Evolutionary conservation across 2,113 vertebrate species (phyloP).

Genomic region (Lamprotornis superbus): DNA sequence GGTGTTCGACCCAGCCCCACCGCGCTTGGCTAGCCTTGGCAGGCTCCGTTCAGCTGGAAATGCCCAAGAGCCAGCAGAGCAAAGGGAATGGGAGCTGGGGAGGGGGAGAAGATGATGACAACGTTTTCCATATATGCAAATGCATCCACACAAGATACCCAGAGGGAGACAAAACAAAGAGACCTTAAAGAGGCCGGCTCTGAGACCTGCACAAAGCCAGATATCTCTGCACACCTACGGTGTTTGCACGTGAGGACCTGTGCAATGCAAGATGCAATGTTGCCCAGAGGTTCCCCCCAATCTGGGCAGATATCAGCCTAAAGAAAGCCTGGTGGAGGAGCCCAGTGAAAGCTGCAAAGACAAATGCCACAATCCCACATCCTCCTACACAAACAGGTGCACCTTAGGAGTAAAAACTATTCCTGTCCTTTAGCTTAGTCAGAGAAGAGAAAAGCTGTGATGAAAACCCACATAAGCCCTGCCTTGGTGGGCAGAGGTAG

Average conservation of each 20-base stretch:
- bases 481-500: background rate
- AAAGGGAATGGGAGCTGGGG: background rate
- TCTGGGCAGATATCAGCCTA: background rate
- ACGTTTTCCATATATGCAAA: slow-evolving; percentile 64
- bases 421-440: slow-evolving; percentile 43
- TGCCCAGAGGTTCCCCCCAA: background rate
- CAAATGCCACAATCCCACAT: slow-evolving; percentile 55
- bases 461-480: background rate
- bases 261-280: accelerated
- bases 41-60: slow-evolving; percentile 29
- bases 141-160: slow-evolving; percentile 30
- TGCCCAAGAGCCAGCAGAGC: slow-evolving; percentile 15
- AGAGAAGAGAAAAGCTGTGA: slow-evolving; percentile 24
- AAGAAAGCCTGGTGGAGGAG: background rate
- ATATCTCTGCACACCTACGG: background rate
- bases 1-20: background rate
- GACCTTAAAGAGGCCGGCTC: slow-evolving; percentile 30
- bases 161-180: slow-evolving; percentile 67
- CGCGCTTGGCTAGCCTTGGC: slow-evolving; percentile 32
- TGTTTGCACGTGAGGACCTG: background rate
- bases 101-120: slow-evolving; percentile 51
- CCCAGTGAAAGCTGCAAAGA: slow-evolving; percentile 17
- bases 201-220: slow-evolving; percentile 30
- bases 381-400: slow-evolving; percentile 52
- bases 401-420: slow-evolving; percentile 31